phyloP scores from a whole-genome alignment of 2,797 vertebrate species.

The Microctenopoma steveboyesi region DNA sequence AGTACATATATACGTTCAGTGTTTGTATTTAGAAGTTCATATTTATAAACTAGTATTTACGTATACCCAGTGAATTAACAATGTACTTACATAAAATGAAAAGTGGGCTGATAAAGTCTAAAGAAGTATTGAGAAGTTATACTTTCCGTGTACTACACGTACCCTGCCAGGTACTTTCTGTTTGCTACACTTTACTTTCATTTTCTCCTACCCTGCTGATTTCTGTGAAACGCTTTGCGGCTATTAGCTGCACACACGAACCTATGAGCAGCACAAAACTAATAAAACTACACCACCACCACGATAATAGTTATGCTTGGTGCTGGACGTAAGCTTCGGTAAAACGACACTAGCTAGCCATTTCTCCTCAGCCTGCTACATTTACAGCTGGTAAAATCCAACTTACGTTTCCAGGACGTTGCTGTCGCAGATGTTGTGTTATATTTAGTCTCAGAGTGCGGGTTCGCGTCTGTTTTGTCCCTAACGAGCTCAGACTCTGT shows the following conservation, averaged over 20 bases:
- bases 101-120: too few relatives aligned
- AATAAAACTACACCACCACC: not conserved
- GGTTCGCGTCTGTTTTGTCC: not conserved
- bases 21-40: too few relatives aligned
- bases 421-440: not conserved
- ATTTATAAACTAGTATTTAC: too few relatives aligned
- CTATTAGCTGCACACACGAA: not conserved
- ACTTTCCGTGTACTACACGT: too few relatives aligned
- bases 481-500: rapidly evolving
- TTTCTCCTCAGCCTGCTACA: not conserved
- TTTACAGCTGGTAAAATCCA: not conserved
- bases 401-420: conserved; percentile 32
- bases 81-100: too few relatives aligned
- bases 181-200: conserved; percentile 36
- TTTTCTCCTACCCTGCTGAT: conserved; percentile 32
- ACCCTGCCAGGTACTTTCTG: too few relatives aligned
- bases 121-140: too few relatives aligned
- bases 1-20: too few relatives aligned
- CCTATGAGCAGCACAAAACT: not conserved
- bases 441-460: not conserved
- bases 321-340: rapidly evolving
- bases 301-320: not conserved
- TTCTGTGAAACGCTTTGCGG: conserved; percentile 30
- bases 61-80: too few relatives aligned
- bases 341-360: not conserved